Evolutionary conservation across 2,113 vertebrate species (phyloP), one percentile per base, ranked within the genome.

Genomic region (Peromyscus polionotus): DNA sequence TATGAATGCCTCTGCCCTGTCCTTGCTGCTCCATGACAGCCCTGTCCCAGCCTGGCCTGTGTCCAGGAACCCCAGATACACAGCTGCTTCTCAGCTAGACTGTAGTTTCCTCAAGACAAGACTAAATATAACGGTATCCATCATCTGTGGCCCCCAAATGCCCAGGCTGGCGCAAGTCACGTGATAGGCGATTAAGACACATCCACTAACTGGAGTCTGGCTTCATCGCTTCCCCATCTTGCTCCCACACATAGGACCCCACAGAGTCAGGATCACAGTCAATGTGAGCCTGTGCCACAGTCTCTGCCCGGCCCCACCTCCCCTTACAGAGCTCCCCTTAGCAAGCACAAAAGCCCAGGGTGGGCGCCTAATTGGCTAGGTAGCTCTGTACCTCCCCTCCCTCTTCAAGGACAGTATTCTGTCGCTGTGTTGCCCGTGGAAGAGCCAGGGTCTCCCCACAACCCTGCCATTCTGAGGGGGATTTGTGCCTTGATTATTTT

Each of bases 401-500:
- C 72, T 75, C 65, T 26, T 5, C 4, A 16, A 45, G 12, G 42
- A 61, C 7, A 2, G 2, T 11, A 11, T 79, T 92, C 88, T 2
- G 0, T n/a, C 8, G 17, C 80, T 0, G 0, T 19, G 54, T 19
- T 85, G 84, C 91, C 72, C 57, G 65, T 79, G 68, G 91, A 95
- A 68, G 73, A 92, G 2, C 67, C 36, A 5, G 77, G 67, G 85
- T 93, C 84, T 89, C 72, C 75, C 80, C 51, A 57, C 83, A 45
- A 45, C 68, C 22, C 0, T 90, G 95, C 33, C 1, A 9, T 95
- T 92, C 97, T 0, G 13, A 39, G 95, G 19, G 96, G 98, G 98
- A 98, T 99, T 98, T 99, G 98, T 1, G 90, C 98, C 98, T 98
- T 98, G 98, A 98, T 98, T 98, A 97, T 98, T 98, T 98, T 97